These are phyloP conservation scores for Ariopsis seemanni DNA, from an alignment of 2,113 vertebrate species.

Conservation along the genomic window DNA sequence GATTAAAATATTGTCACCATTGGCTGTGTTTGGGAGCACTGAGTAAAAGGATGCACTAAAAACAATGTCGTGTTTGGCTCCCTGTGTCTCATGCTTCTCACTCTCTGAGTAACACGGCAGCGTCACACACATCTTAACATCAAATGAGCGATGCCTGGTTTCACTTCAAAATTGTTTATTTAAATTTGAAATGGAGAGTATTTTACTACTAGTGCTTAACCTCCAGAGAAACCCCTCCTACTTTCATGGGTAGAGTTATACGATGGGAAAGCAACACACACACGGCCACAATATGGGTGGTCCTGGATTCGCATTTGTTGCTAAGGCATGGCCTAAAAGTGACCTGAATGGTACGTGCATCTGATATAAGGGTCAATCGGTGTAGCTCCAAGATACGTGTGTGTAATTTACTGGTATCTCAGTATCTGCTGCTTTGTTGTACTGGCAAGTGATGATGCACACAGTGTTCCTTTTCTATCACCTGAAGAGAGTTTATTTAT, in stretches of 20 bases:
- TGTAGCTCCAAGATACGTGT: not conserved
- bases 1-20: not conserved
- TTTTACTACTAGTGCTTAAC: constrained; percentile 3
- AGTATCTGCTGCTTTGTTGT: not conserved
- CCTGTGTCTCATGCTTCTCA: too few species aligned
- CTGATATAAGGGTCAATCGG: not conserved
- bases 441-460: not conserved
- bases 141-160: constrained; percentile 7
- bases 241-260: not conserved
- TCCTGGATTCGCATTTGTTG: not conserved
- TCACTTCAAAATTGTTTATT: constrained; percentile 14
- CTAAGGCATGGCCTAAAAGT: not conserved
- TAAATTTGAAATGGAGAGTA: not conserved
- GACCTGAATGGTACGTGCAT: not conserved
- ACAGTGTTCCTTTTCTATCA: not conserved
- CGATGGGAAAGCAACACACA: not conserved
- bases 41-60: not conserved
- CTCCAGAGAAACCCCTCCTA: not conserved
- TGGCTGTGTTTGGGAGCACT: not conserved
- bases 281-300: not conserved
- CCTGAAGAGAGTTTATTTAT: not conserved
- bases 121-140: not conserved
- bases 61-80: not conserved
- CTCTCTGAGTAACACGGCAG: not conserved
- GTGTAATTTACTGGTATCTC: not conserved